phyloP scores from a whole-genome alignment of 2,888 invertebrate genomes.

The Teinopalpus imperialis region DNA sequence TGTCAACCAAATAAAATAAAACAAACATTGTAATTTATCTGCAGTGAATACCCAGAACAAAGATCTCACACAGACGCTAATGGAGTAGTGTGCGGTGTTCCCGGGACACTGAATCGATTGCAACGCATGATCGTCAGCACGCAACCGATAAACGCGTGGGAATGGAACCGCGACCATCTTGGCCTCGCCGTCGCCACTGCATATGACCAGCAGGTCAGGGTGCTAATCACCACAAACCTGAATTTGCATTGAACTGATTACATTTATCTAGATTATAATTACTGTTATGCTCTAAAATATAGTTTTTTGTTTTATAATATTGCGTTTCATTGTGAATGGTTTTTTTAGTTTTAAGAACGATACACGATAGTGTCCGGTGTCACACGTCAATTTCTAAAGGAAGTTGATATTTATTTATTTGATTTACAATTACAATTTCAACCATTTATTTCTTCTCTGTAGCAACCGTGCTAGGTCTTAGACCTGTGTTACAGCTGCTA shows the following conservation, averaged over 20 bases:
- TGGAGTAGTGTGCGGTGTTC: slow-evolving; percentile 87
- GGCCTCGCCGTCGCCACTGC: slow-evolving; percentile 94
- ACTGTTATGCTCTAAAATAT: slow-evolving; percentile 1
- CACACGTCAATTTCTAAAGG: no score
- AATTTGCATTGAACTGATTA: slow-evolving; percentile 79
- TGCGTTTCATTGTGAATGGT: no score
- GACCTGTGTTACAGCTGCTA: no score
- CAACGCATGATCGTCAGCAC: slow-evolving; percentile 91
- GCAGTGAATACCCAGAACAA: slow-evolving; percentile 87
- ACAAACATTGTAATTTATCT: background rate
- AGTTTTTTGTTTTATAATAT: background rate
- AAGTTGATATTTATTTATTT: no score
- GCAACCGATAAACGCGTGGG: slow-evolving; percentile 94
- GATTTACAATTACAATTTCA: no score
- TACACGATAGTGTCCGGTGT: no score
- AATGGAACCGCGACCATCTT: slow-evolving; percentile 95
- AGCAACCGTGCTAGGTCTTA: no score
- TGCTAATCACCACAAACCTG: slow-evolving; percentile 94
- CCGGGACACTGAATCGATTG: slow-evolving; percentile 88
- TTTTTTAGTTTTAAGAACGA: no score
- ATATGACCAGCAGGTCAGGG: slow-evolving; percentile 94
- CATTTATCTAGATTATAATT: background rate
- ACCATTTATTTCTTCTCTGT: no score
- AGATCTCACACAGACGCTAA: slow-evolving; percentile 87
- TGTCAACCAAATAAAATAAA: no score